Conservation (phyloP, 2,113 vertebrate species). For the Furnarius figulus region DNA sequence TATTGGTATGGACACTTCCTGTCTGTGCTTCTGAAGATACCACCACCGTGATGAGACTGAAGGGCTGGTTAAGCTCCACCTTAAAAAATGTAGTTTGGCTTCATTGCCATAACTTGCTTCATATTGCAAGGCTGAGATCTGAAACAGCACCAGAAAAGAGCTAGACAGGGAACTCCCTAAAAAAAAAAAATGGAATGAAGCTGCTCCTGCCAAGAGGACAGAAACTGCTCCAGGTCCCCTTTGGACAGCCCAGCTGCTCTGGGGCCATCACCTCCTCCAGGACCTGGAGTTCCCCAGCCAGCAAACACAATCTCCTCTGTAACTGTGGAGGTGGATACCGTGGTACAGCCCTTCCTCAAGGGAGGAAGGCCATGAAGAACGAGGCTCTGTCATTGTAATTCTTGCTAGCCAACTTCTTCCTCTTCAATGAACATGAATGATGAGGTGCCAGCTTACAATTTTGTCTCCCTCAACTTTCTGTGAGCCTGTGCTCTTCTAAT, state of each 20-base stretch:
- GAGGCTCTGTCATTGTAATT: not conserved
- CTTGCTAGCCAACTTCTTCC: not conserved
- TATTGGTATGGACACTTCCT: not conserved
- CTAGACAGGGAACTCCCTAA: not conserved
- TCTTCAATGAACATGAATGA: not conserved
- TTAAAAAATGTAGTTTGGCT: not conserved
- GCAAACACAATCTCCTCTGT: not conserved
- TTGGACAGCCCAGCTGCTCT: not conserved
- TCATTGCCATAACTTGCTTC: not conserved
- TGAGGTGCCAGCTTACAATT: not conserved
- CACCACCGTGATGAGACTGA: not conserved
- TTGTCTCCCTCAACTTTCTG: not conserved
- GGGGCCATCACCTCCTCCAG: not conserved
- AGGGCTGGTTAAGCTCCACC: not conserved
- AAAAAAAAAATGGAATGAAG: not conserved
- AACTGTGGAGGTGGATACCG: not conserved
- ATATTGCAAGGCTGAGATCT: not conserved
- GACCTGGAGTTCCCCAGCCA: not conserved
- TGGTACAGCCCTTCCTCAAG: not conserved
- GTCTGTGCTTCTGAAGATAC: not conserved
- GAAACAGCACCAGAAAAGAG: not conserved
- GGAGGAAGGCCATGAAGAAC: not conserved
- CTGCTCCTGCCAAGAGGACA: not conserved
- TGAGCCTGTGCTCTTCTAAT: not conserved
- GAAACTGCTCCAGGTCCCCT: not conserved